Evolutionary conservation across 2,113 vertebrate species (phyloP).

Genomic region (Sceloporus undulatus): DNA sequence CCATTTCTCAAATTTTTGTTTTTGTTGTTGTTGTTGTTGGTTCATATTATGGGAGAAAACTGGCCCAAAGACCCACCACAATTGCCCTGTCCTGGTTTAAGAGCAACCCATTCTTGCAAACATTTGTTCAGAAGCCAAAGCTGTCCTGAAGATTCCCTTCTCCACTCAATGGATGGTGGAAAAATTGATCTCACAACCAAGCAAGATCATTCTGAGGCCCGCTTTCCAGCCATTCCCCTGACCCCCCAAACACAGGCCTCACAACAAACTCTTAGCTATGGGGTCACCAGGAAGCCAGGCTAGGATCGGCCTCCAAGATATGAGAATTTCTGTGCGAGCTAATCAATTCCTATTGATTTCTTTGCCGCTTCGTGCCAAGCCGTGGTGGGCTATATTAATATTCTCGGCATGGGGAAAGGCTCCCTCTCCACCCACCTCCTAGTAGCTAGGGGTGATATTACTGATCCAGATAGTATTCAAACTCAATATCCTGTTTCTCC

Average conservation of each 20-base stretch:
- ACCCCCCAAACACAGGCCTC: constrained; percentile 3
- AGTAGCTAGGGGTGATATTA: constrained; percentile 68
- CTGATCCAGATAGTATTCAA: constrained; percentile 76
- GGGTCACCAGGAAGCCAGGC: neutral
- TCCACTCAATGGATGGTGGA: neutral
- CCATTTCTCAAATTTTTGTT: too few species aligned
- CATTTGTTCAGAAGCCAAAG: neutral
- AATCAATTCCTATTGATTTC: constrained; percentile 49
- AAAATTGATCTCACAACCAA: neutral
- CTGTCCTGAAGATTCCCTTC: neutral
- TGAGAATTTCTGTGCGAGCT: neutral
- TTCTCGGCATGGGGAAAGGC: constrained; percentile 50
- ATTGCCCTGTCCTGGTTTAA: too few species aligned
- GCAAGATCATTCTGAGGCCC: neutral
- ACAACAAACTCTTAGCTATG: constrained; percentile 11
- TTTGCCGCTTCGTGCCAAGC: constrained; percentile 20
- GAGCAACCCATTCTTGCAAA: accelerated
- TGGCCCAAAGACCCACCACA: neutral
- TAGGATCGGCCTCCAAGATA: neutral
- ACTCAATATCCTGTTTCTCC: constrained; percentile 93
- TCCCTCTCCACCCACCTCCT: neutral
- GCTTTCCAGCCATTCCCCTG: neutral
- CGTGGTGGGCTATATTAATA: constrained; percentile 56
- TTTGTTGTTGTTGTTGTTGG: too few species aligned
- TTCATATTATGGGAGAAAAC: too few species aligned